phyloP scores from a whole-genome alignment of 2,888 invertebrate genomes.

The Protophormia terraenovae region DNA sequence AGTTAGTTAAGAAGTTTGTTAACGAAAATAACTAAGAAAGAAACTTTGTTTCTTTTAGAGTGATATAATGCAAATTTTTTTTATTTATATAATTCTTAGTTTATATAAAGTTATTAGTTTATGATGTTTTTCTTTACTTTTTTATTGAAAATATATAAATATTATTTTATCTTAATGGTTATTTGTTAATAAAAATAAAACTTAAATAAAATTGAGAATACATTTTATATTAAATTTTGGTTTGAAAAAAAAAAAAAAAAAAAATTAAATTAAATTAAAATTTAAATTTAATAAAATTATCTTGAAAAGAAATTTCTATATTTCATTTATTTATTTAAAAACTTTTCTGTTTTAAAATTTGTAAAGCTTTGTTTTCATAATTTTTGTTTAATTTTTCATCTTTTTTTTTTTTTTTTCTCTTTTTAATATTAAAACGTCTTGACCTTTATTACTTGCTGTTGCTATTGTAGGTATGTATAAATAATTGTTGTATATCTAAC shows the following conservation, averaged over 20 bases:
- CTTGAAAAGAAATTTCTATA: no score
- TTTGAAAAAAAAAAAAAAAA: no score
- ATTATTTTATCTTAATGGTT: conserved; percentile 12
- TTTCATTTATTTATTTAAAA: not conserved
- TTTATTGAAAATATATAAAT: not conserved
- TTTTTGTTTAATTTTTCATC: not conserved
- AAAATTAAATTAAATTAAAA: no score
- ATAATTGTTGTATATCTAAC: conserved; percentile 16
- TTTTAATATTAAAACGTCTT: not conserved
- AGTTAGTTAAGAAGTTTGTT: conserved; percentile 46
- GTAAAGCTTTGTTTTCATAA: not conserved
- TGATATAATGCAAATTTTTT: conserved; percentile 11
- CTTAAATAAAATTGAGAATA: not conserved
- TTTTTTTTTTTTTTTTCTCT: not conserved
- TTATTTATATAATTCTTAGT: not conserved
- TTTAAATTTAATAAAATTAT: no score
- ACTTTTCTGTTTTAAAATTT: not conserved
- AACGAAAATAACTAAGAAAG: not conserved
- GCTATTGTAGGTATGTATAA: not conserved
- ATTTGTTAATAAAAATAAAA: not conserved
- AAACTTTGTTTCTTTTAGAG: conserved; percentile 4
- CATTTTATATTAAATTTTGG: no score
- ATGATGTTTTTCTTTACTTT: not conserved
- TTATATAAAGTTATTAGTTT: not conserved
- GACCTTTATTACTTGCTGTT: conserved; percentile 30